Conservation (phyloP, 2,113 vertebrate species). For the Colius striatus region DNA sequence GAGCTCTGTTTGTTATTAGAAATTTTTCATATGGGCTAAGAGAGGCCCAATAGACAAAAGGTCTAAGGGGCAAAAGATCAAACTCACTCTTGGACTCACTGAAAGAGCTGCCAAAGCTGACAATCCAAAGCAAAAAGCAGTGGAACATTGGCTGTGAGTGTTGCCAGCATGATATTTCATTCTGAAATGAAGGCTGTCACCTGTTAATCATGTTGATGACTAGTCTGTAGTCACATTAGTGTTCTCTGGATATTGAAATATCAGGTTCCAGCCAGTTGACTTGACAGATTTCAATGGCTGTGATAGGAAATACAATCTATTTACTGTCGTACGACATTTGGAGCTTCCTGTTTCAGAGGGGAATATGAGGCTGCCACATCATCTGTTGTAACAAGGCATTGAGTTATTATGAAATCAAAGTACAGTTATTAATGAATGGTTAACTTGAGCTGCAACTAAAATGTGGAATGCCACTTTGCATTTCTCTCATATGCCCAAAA, state of each 20-base stretch:
- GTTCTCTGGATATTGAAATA: constrained; percentile 1
- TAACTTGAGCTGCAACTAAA: not conserved
- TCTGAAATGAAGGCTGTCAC: not conserved
- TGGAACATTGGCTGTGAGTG: not conserved
- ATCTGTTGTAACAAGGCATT: not conserved
- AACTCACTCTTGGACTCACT: not conserved
- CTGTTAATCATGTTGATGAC: not conserved
- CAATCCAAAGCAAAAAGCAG: not conserved
- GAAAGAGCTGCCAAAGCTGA: not conserved
- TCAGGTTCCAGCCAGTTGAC: not conserved
- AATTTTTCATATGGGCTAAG: not conserved
- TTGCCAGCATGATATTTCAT: not conserved
- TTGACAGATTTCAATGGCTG: constrained; percentile 17
- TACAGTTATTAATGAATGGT: not conserved
- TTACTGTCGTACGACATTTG: not conserved
- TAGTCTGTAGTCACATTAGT: constrained; percentile 14
- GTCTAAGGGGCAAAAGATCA: not conserved
- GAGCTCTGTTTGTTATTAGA: not conserved
- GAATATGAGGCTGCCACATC: not conserved
- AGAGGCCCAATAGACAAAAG: not conserved
- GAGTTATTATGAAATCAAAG: not conserved
- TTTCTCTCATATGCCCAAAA: not conserved
- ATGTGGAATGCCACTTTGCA: not conserved
- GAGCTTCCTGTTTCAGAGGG: not conserved
- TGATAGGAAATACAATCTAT: not conserved